Percentiles rank a stretch among this genome's conserved stretches.
phyloP scores from a whole-genome alignment of 2,888 invertebrate species.

The Heliconius aoede region DNA sequence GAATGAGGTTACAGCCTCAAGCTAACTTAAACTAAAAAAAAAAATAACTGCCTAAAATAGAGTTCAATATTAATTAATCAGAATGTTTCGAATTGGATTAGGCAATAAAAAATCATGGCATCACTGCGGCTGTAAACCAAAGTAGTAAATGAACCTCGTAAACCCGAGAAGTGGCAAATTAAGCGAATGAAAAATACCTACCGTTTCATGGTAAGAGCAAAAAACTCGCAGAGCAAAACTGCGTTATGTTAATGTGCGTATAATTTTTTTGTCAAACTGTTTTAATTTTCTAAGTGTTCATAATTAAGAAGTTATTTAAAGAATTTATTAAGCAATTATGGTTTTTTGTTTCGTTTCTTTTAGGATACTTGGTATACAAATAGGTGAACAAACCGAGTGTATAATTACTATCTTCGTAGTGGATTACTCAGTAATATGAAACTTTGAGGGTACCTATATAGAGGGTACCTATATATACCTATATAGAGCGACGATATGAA shows the following conservation, averaged over 20 bases:
- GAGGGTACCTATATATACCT: too few species aligned
- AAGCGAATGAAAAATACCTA: constrained; percentile 45
- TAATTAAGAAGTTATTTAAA: background rate
- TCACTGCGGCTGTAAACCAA: constrained; percentile 32
- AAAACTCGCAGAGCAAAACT: background rate
- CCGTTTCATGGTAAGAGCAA: constrained; percentile 14
- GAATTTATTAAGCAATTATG: background rate
- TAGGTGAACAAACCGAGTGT: background rate
- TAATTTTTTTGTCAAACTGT: background rate
- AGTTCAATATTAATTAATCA: background rate
- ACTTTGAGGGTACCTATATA: constrained; percentile 1
- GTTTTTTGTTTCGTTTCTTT: background rate
- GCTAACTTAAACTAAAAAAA: too few species aligned
- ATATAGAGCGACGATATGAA: background rate
- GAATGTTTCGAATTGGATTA: background rate
- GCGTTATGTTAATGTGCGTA: background rate
- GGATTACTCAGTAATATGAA: background rate
- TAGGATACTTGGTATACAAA: too few species aligned
- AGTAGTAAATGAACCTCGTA: constrained; percentile 40
- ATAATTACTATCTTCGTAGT: background rate
- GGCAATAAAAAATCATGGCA: constrained; percentile 24
- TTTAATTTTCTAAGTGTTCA: too few species aligned
- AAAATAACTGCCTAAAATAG: too few species aligned
- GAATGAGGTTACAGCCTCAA: too few species aligned
- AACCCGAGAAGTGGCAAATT: constrained; percentile 38